Conservation (phyloP, 2,797 vertebrate species). For the Gallinago solitaria region DNA sequence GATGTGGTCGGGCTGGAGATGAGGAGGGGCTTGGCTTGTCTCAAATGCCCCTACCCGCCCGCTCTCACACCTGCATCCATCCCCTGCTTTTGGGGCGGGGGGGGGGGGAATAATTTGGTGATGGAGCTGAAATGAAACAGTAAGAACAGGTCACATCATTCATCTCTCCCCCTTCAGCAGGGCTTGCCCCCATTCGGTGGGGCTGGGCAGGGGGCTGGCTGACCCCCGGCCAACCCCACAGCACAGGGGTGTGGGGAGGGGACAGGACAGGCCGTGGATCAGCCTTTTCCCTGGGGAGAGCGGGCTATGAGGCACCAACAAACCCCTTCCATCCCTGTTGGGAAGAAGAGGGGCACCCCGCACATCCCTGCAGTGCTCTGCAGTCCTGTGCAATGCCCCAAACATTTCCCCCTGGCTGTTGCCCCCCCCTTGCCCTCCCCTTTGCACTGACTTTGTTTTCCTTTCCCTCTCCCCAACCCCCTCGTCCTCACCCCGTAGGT, state of each 20-base stretch:
- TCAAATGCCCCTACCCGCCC: not conserved
- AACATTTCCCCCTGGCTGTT: not conserved
- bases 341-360: not conserved
- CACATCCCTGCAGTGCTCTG: fast-evolving
- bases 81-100: not conserved
- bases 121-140: not conserved
- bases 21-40: not conserved
- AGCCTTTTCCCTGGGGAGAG: not conserved
- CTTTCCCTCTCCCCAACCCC: constrained; percentile 75
- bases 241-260: not conserved
- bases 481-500: constrained; percentile 76
- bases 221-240: not conserved
- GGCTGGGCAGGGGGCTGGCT: not conserved
- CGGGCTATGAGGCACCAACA: not conserved
- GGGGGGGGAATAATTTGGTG: not conserved
- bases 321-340: not conserved
- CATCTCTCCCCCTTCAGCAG: not conserved
- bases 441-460: constrained; percentile 74
- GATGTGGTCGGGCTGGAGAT: not conserved
- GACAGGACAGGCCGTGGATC: fast-evolving
- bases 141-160: not conserved
- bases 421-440: constrained; percentile 8
- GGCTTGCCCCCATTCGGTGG: not conserved
- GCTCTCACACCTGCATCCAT: constrained; percentile 14
- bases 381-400: not conserved